Conservation (phyloP, 2,888 invertebrate genomes). For the Lasiommata megera region DNA sequence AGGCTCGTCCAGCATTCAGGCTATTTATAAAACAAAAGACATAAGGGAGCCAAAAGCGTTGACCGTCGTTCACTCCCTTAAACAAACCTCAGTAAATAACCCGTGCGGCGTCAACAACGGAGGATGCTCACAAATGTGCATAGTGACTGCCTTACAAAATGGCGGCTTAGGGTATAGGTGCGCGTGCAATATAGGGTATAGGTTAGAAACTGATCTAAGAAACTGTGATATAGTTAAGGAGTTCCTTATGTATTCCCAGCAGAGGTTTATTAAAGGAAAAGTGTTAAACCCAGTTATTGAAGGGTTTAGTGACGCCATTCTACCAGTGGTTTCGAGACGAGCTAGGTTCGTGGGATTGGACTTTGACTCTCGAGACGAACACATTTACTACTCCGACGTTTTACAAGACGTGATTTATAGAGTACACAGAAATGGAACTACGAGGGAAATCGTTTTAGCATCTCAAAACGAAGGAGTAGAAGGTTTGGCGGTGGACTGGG, state of each 20-base stretch:
- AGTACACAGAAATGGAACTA: conserved; percentile 89
- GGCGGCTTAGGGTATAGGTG: conserved; percentile 92
- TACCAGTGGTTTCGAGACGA: conserved; percentile 94
- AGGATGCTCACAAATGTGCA: conserved; percentile 96
- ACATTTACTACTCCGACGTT: conserved; percentile 98
- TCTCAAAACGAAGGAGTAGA: conserved; percentile 99
- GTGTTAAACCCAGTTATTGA: conserved; percentile 93
- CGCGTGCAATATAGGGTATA: conserved; percentile 94
- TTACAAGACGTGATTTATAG: conserved; percentile 96
- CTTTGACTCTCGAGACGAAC: conserved; percentile 93
- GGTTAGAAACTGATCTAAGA: conserved; percentile 86
- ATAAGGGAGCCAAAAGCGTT: conserved; percentile 92
- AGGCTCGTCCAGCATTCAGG: conserved; percentile 88
- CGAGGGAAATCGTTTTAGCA: conserved; percentile 93
- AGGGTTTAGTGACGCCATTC: conserved; percentile 96
- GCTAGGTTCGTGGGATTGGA: conserved; percentile 97
- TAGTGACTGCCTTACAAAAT: conserved; percentile 89
- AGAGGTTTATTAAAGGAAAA: conserved; percentile 96
- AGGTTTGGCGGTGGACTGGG: conserved; percentile 97
- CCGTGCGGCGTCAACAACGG: conserved; percentile 95
- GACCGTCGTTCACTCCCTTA: conserved; percentile 89
- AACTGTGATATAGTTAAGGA: conserved; percentile 92
- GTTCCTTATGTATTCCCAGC: conserved; percentile 97
- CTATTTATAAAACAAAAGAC: conserved; percentile 90
- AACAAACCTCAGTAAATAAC: conserved; percentile 88